Conservation (phyloP, 1,140 invertebrate species). For the Drosophila yakuba region DNA sequence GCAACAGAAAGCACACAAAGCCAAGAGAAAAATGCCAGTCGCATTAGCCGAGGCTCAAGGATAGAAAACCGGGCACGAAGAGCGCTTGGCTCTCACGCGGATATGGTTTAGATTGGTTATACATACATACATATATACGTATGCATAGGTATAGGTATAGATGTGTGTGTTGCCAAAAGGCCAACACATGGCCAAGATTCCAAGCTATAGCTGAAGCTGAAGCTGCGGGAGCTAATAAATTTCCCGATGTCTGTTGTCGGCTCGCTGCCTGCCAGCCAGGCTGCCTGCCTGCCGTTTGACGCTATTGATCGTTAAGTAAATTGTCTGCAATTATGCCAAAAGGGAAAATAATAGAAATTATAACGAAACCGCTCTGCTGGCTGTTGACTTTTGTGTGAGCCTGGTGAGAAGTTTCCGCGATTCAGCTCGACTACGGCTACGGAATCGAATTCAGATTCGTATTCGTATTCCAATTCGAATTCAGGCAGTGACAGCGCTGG, state of each 20-base stretch:
- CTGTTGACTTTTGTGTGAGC: conserved; percentile 68
- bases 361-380: conserved; percentile 71
- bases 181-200: conserved; percentile 63
- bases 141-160: background rate
- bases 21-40: conserved; percentile 58
- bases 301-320: conserved; percentile 84
- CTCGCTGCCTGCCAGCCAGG: conserved; percentile 42
- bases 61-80: conserved; percentile 69
- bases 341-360: conserved; percentile 84
- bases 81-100: conserved; percentile 65
- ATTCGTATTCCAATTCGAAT: background rate
- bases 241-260: conserved; percentile 55
- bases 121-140: background rate
- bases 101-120: conserved; percentile 30
- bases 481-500: conserved; percentile 40
- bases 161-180: conserved; percentile 50
- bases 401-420: conserved; percentile 61
- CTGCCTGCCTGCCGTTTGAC: conserved; percentile 69
- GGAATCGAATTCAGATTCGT: background rate
- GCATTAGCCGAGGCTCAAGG: conserved; percentile 72
- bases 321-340: conserved; percentile 83
- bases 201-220: conserved; percentile 22
- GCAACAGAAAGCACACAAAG: conserved; percentile 53
- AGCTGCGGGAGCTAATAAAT: conserved; percentile 83
- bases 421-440: background rate